phyloP scores from a whole-genome alignment of 2,797 vertebrate species.

The Enteromius paludinosus region DNA sequence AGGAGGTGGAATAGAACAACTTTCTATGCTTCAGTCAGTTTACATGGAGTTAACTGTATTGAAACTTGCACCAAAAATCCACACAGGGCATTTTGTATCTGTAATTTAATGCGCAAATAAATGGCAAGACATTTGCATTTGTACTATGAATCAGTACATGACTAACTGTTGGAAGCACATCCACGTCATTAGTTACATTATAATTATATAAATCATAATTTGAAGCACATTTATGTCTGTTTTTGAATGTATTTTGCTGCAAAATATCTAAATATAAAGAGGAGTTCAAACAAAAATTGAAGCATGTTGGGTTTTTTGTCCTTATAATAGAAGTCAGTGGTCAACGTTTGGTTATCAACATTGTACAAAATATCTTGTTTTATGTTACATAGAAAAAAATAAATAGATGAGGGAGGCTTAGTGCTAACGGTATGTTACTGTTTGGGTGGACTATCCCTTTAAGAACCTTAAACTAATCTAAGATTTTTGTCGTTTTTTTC shows the following conservation, averaged over 20 bases:
- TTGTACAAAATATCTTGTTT: too few relatives aligned
- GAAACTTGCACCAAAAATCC: not conserved
- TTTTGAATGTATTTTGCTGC: not conserved
- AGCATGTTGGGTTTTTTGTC: not conserved
- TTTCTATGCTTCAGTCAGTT: not conserved
- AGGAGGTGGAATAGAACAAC: not conserved
- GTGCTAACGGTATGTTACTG: too few relatives aligned
- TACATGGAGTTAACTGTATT: not conserved
- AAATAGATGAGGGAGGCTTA: too few relatives aligned
- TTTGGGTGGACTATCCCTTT: not conserved
- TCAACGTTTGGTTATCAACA: too few relatives aligned
- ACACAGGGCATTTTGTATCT: not conserved
- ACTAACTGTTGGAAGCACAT: constrained; percentile 3
- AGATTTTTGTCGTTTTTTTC: not conserved
- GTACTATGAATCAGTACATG: constrained; percentile 3
- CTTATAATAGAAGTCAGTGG: too few relatives aligned
- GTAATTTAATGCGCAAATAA: constrained; percentile 1
- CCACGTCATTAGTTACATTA: not conserved
- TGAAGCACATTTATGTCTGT: not conserved
- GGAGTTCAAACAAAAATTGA: not conserved
- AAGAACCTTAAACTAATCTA: not conserved
- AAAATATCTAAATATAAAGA: not conserved
- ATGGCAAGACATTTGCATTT: constrained; percentile 23
- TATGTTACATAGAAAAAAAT: too few relatives aligned
- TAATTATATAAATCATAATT: not conserved